Base-by-base conservation (phyloP, 2,113 vertebrate genomes). In the Myotis brandtii region DNA sequence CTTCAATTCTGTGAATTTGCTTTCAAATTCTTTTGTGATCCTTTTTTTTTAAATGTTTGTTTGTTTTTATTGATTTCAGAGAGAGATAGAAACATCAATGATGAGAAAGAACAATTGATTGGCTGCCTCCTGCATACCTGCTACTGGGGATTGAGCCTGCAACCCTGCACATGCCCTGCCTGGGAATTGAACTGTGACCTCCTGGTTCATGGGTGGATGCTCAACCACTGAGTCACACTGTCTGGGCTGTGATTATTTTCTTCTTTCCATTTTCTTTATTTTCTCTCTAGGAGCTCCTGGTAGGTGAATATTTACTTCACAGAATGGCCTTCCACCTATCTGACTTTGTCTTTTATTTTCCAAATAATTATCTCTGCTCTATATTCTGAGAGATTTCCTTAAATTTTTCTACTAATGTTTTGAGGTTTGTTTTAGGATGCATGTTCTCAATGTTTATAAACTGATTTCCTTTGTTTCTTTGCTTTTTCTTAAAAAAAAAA, bases 381-480 rank as follows among this genome's bases (percentile, higher is more conserved):
- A 32, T 93, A 9, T 86, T 81, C 37, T 93, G 66, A 82, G 16
- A 86, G 18, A 23, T 69, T 89, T 52, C 40, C 59, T 87, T 86
- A 93, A 40, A n/a, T 23, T 70, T 90, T 93, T 76, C n/a, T 92
- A 30, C 79, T 82, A 32, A 48, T 73, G 56, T 56, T 66, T 54
- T n/a, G 64, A 48, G 17, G 4, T 34, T 94, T 76, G 18, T 86
- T 93, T 96, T 34, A 73, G n/a, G 27, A 89, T 66, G n/a, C 59
- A 86, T 92, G 2, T 64, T 92, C 52, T 83, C 82, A 86, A 70
- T 92, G 89, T 67, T 86, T 37, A 43, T 52, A 92, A 86, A 59
- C n/a, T 73, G 6, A 43, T 80, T 95, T 73, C 67, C 23, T 66
- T 86, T 52, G 50, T 2, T 66, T 94, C 66, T 97, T 90, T 59